Percentiles rank a stretch among this genome's conserved stretches.
Evolutionary conservation across 2,888 invertebrate genomes (phyloP).

Genomic region (Danaus chrysippus): DNA sequence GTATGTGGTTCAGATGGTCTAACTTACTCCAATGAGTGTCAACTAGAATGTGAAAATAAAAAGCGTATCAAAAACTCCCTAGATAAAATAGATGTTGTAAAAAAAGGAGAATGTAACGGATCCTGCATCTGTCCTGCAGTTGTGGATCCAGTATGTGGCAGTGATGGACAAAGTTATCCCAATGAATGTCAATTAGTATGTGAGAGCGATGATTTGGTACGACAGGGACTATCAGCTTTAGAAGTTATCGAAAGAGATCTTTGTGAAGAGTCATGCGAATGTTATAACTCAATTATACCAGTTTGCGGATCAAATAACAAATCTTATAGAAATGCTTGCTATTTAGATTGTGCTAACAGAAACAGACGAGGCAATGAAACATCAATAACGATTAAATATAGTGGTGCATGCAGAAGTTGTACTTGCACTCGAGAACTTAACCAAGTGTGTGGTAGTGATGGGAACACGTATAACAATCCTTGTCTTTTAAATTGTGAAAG

Average conservation of each 20-base stretch:
- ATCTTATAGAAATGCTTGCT: slow-evolving; percentile 28
- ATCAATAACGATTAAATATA: slow-evolving; percentile 31
- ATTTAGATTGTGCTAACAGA: slow-evolving; percentile 28
- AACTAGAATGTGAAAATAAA: slow-evolving; percentile 31
- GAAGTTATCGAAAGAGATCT: slow-evolving; percentile 13
- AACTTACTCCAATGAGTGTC: slow-evolving; percentile 23
- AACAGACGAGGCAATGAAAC: slow-evolving; percentile 8
- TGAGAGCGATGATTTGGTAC: slow-evolving; percentile 21
- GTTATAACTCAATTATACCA: slow-evolving; percentile 21
- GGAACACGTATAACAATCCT: slow-evolving; percentile 40
- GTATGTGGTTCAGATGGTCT: slow-evolving; percentile 38
- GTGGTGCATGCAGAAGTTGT: slow-evolving; percentile 28
- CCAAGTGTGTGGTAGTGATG: slow-evolving; percentile 41
- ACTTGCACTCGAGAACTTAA: slow-evolving; percentile 19
- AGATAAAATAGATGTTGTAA: slow-evolving; percentile 13
- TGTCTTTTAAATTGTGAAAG: slow-evolving; percentile 43
- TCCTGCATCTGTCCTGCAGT: slow-evolving; percentile 23
- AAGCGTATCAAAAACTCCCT: slow-evolving; percentile 12
- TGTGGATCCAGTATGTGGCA: slow-evolving; percentile 31
- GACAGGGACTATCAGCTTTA: slow-evolving; percentile 19
- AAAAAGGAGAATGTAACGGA: slow-evolving; percentile 20
- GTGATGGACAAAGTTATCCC: slow-evolving; percentile 31
- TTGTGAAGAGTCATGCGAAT: slow-evolving; percentile 26
- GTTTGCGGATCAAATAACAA: slow-evolving; percentile 30
- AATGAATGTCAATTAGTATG: slow-evolving; percentile 28